Evolutionary conservation across 2,113 vertebrate genomes (phyloP), one percentile per base, ranked within the genome.

Genomic region (Notechis scutatus): DNA sequence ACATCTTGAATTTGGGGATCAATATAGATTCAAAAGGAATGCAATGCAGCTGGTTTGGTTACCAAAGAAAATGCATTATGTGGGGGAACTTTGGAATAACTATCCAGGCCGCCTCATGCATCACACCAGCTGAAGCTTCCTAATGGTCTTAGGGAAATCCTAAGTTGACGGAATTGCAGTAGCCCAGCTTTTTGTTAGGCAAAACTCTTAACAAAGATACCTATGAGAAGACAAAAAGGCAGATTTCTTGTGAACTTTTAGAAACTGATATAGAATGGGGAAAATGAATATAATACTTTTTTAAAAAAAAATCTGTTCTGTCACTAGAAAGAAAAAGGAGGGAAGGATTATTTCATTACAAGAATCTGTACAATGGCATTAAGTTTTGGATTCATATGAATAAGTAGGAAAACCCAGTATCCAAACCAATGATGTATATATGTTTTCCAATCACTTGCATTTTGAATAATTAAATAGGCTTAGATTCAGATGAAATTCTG

Each of bases 401-500:
- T 29, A 57, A 59, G 18, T 42, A 24, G 52, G 61, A 47, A 92
- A 85, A 15, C 50, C 20, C 21, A 90, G 47, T 86, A 86, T 39
- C 21, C 55, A 86, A 93, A 93, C 26, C 74, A 90, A 26, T 52
- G 45, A n/a, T 42, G 2, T 45, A 39, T 29, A 59, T 85, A 52
- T 42, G 47, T 86, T 92, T 92, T 92, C 26, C 54, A 89, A 59
- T 85, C 23, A 42, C 20, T 50, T 90, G 39, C 47, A 57, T 93
- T 61, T 61, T 50, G 54, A 61, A 50, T 52, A 86, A 93, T 86
- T 47, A 47, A 47, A 93, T 59, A 45, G 61, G 74, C 55, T 85
- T 91, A 86, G 52, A 85, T 91, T 86, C 74, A 45, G 39, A 91
- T 91, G 74, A 91, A 45, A 29, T 85, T 93, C 92, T 93, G 92